Evolutionary conservation across 2,888 invertebrate genomes (phyloP).

Genomic region (Fabriciana adippe): DNA sequence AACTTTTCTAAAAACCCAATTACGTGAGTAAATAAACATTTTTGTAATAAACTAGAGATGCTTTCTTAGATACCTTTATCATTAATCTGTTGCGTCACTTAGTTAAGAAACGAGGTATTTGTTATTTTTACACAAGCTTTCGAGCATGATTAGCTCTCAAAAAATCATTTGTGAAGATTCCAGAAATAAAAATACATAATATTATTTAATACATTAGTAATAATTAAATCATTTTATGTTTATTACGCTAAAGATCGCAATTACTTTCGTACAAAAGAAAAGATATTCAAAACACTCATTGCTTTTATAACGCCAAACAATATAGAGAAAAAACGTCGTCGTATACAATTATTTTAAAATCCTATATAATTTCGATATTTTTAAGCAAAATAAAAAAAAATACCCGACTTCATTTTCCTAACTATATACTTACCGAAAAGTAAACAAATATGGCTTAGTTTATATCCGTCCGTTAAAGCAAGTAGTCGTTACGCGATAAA

Average conservation of each 20-base stretch:
- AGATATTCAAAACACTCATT: too few relatives aligned
- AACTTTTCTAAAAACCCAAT: constrained; percentile 15
- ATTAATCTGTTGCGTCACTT: constrained; percentile 33
- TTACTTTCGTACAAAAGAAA: too few relatives aligned
- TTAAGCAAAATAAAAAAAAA: background rate
- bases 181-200: too few relatives aligned
- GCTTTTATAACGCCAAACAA: too few relatives aligned
- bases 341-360: too few relatives aligned
- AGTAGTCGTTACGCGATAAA: constrained; percentile 31
- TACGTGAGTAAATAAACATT: constrained; percentile 12
- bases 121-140: background rate
- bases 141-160: background rate
- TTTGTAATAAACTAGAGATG: constrained; percentile 28
- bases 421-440: background rate
- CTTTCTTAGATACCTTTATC: constrained; percentile 39
- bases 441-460: constrained; percentile 36
- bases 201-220: too few relatives aligned
- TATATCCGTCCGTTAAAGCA: constrained; percentile 32
- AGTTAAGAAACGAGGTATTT: constrained; percentile 27
- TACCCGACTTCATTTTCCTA: background rate
- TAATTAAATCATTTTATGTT: too few relatives aligned
- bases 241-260: too few relatives aligned
- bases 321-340: too few relatives aligned
- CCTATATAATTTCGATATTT: too few relatives aligned
- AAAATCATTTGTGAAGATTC: background rate